A percentile compares a stretch with the other conserved stretches of the same genome.
Conservation (phyloP, 92 coral and sea anemone genomes). For the Metridium senile region DNA sequence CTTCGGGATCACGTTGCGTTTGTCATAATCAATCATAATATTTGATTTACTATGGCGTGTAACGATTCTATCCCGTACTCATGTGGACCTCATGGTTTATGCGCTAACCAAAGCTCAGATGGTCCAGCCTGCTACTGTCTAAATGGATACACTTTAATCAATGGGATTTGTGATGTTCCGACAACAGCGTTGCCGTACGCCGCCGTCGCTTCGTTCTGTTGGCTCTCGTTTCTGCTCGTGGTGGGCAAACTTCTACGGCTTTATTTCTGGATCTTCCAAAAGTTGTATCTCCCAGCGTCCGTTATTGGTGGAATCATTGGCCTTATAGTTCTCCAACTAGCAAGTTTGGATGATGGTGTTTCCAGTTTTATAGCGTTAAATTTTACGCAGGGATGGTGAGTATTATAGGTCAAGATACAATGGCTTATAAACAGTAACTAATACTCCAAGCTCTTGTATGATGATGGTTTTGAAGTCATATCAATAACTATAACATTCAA, state of each 20-base stretch:
- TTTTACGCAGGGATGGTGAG: constrained; percentile 84
- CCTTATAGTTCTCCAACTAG: constrained; percentile 52
- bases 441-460: too few relatives aligned
- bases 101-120: constrained; percentile 32
- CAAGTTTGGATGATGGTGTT: constrained; percentile 37
- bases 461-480: background rate
- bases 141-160: constrained; percentile 40
- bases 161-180: constrained; percentile 50
- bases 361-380: constrained; percentile 55
- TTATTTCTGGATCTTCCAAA: constrained; percentile 71
- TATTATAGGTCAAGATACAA: constrained; percentile 11
- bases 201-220: constrained; percentile 79
- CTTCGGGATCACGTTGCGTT: background rate
- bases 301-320: constrained; percentile 78
- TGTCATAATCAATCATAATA: background rate
- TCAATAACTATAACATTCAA: too few relatives aligned
- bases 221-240: constrained; percentile 78
- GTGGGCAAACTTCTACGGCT: constrained; percentile 73
- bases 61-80: constrained; percentile 49
- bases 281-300: constrained; percentile 80
- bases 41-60: constrained; percentile 48
- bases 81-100: constrained; percentile 72
- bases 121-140: constrained; percentile 57
- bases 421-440: too few relatives aligned
- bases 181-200: constrained; percentile 60